Evolutionary conservation across 2,113 vertebrate genomes (phyloP).

Genomic region (Oceanites oceanicus): DNA sequence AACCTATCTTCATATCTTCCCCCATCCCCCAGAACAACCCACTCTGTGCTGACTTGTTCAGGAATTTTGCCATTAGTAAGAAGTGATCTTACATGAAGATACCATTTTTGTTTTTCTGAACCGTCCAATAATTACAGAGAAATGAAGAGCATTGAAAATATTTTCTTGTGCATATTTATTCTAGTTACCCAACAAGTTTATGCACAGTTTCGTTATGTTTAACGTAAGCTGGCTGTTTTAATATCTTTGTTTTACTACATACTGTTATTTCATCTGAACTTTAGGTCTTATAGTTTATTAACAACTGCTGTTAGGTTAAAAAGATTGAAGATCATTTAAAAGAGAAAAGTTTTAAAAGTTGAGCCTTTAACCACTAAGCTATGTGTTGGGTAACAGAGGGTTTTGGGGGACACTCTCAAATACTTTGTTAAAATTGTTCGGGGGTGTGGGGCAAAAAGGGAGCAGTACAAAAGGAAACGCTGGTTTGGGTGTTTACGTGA

Average conservation of each 20-base stretch:
- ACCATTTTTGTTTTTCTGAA: not conserved
- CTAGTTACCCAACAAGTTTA: not conserved
- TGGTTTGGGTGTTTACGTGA: not conserved
- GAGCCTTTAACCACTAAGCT: not conserved
- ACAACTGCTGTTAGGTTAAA: not conserved
- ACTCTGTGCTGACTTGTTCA: not conserved
- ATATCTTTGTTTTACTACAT: not conserved
- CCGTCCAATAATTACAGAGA: not conserved
- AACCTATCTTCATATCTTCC: not conserved
- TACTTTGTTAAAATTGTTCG: not conserved
- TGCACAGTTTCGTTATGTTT: not conserved
- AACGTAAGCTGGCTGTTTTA: not conserved
- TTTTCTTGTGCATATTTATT: not conserved
- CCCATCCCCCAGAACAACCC: not conserved
- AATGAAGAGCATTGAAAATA: not conserved
- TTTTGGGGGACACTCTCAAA: not conserved
- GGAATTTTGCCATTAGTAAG: not conserved
- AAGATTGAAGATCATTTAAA: not conserved
- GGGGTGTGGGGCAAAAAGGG: fast-evolving
- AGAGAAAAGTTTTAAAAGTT: not conserved
- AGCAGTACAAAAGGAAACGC: not conserved
- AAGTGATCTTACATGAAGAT: not conserved
- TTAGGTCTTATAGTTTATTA: not conserved
- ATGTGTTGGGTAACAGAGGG: not conserved
- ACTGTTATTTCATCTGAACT: not conserved